A percentile compares a stretch with the other conserved stretches of the same genome.
Evolutionary conservation across 2,797 vertebrate species (phyloP).

Genomic region (Tympanoctomys barrerae): DNA sequence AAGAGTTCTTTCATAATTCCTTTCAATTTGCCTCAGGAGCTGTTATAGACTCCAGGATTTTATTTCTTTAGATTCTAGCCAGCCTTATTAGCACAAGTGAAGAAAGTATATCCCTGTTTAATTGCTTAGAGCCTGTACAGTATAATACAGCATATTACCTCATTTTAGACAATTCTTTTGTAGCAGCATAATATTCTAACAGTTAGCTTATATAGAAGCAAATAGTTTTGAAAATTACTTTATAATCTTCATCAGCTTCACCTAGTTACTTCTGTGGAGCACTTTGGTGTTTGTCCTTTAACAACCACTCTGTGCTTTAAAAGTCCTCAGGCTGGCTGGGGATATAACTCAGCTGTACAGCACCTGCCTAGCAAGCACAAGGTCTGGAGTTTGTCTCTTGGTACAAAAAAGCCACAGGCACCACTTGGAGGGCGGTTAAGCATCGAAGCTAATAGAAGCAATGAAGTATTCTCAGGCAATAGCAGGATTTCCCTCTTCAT

Average conservation of each 20-base stretch:
- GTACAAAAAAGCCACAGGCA: constrained; percentile 61
- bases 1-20: constrained; percentile 80
- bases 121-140: constrained; percentile 76
- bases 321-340: constrained; percentile 58
- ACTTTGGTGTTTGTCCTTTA: constrained; percentile 76
- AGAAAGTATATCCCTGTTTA: constrained; percentile 76
- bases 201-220: constrained; percentile 80
- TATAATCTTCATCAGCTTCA: constrained; percentile 80
- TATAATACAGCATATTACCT: constrained; percentile 73
- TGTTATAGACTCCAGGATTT: constrained; percentile 73
- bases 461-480: constrained; percentile 65
- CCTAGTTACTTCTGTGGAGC: constrained; percentile 63
- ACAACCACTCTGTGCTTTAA: constrained; percentile 47
- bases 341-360: too few relatives aligned
- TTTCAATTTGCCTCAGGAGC: constrained; percentile 66
- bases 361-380: too few relatives aligned
- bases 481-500: constrained; percentile 65
- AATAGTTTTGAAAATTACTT: constrained; percentile 79
- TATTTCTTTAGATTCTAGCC: constrained; percentile 74
- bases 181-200: constrained; percentile 62
- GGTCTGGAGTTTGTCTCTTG: too few relatives aligned
- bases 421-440: constrained; percentile 74
- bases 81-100: constrained; percentile 79
- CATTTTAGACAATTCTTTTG: constrained; percentile 81
- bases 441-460: constrained; percentile 66